These are phyloP conservation scores for Psylliodes chrysocephalus DNA, from an alignment of 2,888 invertebrate species.

Conservation along the genomic window DNA sequence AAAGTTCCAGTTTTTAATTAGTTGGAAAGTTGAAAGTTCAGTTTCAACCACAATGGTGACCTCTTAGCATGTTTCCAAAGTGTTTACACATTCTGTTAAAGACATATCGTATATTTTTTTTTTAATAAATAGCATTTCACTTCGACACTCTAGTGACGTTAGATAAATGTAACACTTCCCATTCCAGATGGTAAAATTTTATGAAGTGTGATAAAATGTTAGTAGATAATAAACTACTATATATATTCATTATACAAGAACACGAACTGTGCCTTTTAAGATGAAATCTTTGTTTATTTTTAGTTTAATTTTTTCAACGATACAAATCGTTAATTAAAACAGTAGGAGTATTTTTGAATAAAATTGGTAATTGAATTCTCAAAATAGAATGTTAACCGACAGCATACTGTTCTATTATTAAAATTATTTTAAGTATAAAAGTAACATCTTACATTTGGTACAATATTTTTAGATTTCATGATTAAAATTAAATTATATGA, in stretches of 20 bases:
- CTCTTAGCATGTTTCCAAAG: neutral
- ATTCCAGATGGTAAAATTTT: constrained; percentile 1
- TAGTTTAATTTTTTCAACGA: neutral
- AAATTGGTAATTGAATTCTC: neutral
- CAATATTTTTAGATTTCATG: neutral
- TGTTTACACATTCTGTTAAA: neutral
- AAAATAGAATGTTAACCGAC: neutral
- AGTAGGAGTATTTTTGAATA: neutral
- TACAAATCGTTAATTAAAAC: neutral
- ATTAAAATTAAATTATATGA: neutral
- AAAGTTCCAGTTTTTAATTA: too few relatives aligned
- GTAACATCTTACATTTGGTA: neutral
- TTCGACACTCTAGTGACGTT: neutral
- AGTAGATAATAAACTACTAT: neutral
- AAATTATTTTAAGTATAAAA: neutral
- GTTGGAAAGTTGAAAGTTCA: too few relatives aligned
- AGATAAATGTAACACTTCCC: neutral
- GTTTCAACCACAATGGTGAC: too few relatives aligned
- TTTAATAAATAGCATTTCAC: neutral
- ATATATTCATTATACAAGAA: neutral
- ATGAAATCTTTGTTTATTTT: neutral
- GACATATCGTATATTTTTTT: too few relatives aligned
- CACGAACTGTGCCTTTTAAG: neutral
- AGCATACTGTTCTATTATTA: neutral
- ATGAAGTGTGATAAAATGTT: constrained; percentile 2